Evolutionary conservation across 2,113 vertebrate species (phyloP), one percentile per base, ranked within the genome.

Genomic region (Argyrosomus japonicus): DNA sequence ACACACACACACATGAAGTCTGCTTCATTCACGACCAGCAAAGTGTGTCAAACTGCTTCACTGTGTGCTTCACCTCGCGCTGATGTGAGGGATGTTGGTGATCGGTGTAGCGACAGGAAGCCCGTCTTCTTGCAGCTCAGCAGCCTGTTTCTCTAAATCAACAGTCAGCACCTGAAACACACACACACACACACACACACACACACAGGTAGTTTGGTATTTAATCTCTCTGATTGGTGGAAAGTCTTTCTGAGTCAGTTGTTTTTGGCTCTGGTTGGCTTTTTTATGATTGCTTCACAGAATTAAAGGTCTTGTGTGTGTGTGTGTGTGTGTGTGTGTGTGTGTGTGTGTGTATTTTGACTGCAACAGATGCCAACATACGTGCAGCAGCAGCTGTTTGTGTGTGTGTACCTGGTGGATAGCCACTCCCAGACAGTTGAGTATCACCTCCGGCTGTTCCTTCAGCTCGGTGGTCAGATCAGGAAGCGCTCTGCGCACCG

Each of bases 381-480:
- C 6, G 12, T n/a, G 29, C 61, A 12, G 8, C 0, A 15, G 56
- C 2, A 2, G 9, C 6, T 68, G 13, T 70, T 13, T 56, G 21
- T 56, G 21, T 68, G 67, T 6, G 7, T 64, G 13, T 87, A 99
- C 98, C 96, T 99, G 98, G 88, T 99, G 98, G 91, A 99, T 93
- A 50, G 98, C 98, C 88, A 98, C 79, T 32, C 98, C 97, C 94
- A 99, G 92, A 86, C 97, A 99, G 40, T 96, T 96, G 78, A 99
- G 93, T 32, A 96, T 96, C 92, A 96, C 93, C 88, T 98, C 96
- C 32, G 98, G 97, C 92, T 97, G 96, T 18, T 99, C 97, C 90
- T 93, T 97, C 58, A 99, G 88, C 32, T 97, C 95, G 56, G 76
- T 86, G 63, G 92, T 88, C 76, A 99, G 78, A 79, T 93, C 84